phyloP scores from a whole-genome alignment of 2,113 vertebrate species.

The mouse (Mus musculus) region DNA sequence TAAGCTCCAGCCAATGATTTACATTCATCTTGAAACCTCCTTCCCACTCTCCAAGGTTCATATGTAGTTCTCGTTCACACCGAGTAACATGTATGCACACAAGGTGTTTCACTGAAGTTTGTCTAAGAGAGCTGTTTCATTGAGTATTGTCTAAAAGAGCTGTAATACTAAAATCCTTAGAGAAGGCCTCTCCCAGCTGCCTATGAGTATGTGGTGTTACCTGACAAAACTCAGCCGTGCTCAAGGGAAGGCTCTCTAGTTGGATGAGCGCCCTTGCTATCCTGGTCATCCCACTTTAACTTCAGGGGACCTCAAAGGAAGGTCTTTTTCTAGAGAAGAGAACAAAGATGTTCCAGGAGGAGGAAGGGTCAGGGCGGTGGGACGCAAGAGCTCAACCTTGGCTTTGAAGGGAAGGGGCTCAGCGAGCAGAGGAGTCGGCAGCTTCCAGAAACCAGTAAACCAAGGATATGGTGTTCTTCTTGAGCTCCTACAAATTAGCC shows the following conservation, averaged over 20 bases:
- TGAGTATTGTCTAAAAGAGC: too few species aligned
- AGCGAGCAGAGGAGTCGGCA: background rate
- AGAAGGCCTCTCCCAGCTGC: background rate
- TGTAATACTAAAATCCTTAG: too few species aligned
- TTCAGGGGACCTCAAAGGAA: background rate
- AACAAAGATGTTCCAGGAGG: background rate
- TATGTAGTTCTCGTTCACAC: too few species aligned
- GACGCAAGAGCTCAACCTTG: background rate
- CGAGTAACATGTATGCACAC: too few species aligned
- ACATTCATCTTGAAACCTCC: too few species aligned
- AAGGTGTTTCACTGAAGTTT: too few species aligned
- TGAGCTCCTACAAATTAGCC: background rate
- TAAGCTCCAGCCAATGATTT: too few species aligned
- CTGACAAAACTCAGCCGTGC: background rate
- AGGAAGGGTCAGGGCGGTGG: background rate
- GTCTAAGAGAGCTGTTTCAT: too few species aligned
- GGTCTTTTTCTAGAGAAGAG: background rate
- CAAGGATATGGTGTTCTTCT: background rate
- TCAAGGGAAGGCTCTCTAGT: background rate
- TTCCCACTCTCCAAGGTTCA: too few species aligned
- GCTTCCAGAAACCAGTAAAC: background rate
- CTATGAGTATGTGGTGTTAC: background rate
- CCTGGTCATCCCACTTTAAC: too few species aligned
- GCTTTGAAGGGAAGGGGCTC: background rate
- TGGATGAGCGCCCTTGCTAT: background rate